Conservation (phyloP, 2,113 vertebrate genomes). For the Uria aalge region DNA sequence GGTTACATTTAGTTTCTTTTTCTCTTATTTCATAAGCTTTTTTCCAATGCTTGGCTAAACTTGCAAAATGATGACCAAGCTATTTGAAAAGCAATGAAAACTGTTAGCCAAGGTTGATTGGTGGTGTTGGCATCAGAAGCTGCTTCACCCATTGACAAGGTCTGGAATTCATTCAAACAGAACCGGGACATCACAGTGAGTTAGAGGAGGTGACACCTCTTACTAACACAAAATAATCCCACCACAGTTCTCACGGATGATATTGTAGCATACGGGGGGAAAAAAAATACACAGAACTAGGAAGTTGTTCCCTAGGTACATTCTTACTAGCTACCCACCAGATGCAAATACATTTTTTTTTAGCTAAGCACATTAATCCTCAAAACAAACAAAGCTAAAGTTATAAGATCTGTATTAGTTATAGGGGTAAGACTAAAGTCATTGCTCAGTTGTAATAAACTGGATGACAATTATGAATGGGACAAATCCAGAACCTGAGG, state of each 20-base stretch:
- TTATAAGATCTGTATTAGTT: neutral
- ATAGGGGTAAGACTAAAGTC: neutral
- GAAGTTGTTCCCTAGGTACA: neutral
- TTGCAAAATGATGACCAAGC: neutral
- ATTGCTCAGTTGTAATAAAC: neutral
- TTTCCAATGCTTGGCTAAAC: neutral
- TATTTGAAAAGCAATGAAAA: neutral
- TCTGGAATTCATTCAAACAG: neutral
- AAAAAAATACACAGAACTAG: neutral
- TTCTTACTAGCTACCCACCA: neutral
- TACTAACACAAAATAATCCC: neutral
- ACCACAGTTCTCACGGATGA: neutral
- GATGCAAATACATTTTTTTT: neutral
- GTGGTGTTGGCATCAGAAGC: neutral
- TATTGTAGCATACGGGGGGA: neutral
- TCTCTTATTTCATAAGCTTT: neutral
- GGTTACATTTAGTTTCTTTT: neutral
- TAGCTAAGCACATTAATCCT: neutral
- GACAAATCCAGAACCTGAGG: neutral
- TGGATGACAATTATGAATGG: neutral
- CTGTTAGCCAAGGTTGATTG: neutral
- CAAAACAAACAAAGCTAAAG: neutral
- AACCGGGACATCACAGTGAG: neutral
- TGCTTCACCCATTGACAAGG: fast-evolving
- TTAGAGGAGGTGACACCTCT: neutral